Percentiles rank a stretch among this genome's conserved stretches.
Evolutionary conservation across 2,888 invertebrate species (phyloP).

Genomic region (Coleophora deauratella): DNA sequence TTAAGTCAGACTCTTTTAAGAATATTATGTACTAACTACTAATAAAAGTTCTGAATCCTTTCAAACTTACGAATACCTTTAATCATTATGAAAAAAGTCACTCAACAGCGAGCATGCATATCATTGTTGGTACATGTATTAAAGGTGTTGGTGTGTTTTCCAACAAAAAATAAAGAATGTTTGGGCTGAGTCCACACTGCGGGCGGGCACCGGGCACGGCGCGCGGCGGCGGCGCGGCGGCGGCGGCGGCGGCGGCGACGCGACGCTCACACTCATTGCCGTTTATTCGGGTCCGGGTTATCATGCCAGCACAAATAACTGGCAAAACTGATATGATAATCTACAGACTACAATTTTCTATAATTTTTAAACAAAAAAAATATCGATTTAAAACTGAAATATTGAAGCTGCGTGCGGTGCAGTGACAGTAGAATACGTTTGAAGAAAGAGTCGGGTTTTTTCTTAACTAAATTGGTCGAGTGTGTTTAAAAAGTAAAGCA

Average conservation of each 20-base stretch:
- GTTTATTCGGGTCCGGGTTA: slow-evolving; percentile 53
- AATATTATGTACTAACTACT: too few species aligned
- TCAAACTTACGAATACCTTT: neutral
- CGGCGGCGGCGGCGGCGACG: too few species aligned
- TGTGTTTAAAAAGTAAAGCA: too few species aligned
- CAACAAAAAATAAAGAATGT: slow-evolving; percentile 36
- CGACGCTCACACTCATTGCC: slow-evolving; percentile 14
- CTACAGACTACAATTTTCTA: too few species aligned
- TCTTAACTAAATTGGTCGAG: too few species aligned
- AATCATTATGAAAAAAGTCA: neutral
- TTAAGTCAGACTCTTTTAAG: too few species aligned
- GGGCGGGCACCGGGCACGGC: slow-evolving; percentile 56
- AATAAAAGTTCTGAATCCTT: too few species aligned
- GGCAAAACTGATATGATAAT: slow-evolving; percentile 21
- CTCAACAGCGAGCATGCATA: slow-evolving; percentile 1
- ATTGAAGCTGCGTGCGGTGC: too few species aligned
- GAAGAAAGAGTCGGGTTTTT: too few species aligned
- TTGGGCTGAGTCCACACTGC: slow-evolving; percentile 47
- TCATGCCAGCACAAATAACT: slow-evolving; percentile 47
- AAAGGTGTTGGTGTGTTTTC: slow-evolving; percentile 18
- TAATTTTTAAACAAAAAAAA: too few species aligned
- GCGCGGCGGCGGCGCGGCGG: slow-evolving; percentile 14
- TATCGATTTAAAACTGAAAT: too few species aligned
- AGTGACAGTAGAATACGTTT: too few species aligned
- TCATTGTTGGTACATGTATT: slow-evolving; percentile 3